Evolutionary conservation across 2,113 vertebrate genomes (phyloP), one percentile per base, ranked within the genome.

Genomic region (Calonectris borealis): DNA sequence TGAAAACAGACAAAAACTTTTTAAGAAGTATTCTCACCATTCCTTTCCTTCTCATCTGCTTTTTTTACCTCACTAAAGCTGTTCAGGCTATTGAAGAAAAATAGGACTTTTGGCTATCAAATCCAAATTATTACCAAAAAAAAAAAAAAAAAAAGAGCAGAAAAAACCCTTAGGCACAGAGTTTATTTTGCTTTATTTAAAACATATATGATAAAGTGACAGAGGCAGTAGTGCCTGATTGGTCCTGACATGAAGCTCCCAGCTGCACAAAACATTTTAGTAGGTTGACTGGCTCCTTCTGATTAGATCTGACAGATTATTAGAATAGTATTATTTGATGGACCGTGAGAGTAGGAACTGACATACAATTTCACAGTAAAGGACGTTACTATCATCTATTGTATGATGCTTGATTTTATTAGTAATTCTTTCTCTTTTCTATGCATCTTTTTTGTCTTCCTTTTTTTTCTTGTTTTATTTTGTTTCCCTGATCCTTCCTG

Each of bases 281-380:
- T 66, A 89, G 66, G 58, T 70, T 88, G 66, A 90, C 57, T 78
- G 68, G 5, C 32, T 85, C 60, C 64, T 84, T 76, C 36, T 76
- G 75, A 89, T 93, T 89, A 57, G 48, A 95, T 44, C 75, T 81
- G 90, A 73, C 83, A 89, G 42, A 79, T 73, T 77, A 93, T 94
- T 97, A 94, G 17, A 90, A 77, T n/a, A 75, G 34, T 40, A n/a
- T 65, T 87, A 66, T 89, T 72, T 89, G 68, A 88, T 69, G 62
- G 86, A 88, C 64, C 19, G 3, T 31, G 38, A 78, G 21, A 93
- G 52, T 48, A 80, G 25, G 26, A 93, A 73, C 49, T 71, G 90
- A 60, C 49, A 68, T 44, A 49, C 14, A 55, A 49, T 88, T 95
- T 94, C 88, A 87, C 24, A 88, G 46, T n/a, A 83, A 69, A 93